Evolutionary conservation across 2,888 invertebrate genomes (phyloP), one percentile per base, ranked within the genome.

Genomic region (Ypsolopha scabrella): DNA sequence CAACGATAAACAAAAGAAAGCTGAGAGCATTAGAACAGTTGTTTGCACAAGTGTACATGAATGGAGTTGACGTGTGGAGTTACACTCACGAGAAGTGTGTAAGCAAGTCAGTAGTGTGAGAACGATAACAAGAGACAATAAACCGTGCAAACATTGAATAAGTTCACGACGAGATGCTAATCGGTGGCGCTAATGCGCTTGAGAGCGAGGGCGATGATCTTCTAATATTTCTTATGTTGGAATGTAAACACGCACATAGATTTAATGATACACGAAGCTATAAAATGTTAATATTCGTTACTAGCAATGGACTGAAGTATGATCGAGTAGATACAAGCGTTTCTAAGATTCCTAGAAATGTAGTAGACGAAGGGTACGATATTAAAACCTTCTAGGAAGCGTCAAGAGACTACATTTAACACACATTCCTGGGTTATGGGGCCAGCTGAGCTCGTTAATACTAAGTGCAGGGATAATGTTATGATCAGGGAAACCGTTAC

Each of bases 371-470:
- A 59, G 52, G 53, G 57, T 53, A 61, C 54, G 45, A 53, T 52
- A 54, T 50, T 54, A 54, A 53, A 54, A 58, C 64, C 59, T 75
- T 79, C 72, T 65, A 50, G 60, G 73, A 77, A 77, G 65, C 44
- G 44, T 62, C 58, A 65, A 70, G 61, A 61, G 62, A 63, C 64
- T 60, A 67, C 63, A 64, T 67, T 71, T 73, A 72, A 75, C 72
- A 72, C 62, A 72, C 72, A 75, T 80, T 76, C 72, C 64, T 63
- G 51, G 61, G 67, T 67, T 70, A 71, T 67, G 61, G 61, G 55
- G 62, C 59, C 58, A 62, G 60, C 61, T 61, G 57, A 58, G 55
- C 57, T 66, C 60, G 61, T 60, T 59, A 55, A 55, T 56, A 54
- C 57, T 56, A 64, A 64, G 63, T 63, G 62, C 61, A 59, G 64